A percentile compares a stretch with the other conserved stretches of the same genome.
Evolutionary conservation across 2,888 invertebrate species (phyloP).

Genomic region (Glyphotaelius pellucidus): DNA sequence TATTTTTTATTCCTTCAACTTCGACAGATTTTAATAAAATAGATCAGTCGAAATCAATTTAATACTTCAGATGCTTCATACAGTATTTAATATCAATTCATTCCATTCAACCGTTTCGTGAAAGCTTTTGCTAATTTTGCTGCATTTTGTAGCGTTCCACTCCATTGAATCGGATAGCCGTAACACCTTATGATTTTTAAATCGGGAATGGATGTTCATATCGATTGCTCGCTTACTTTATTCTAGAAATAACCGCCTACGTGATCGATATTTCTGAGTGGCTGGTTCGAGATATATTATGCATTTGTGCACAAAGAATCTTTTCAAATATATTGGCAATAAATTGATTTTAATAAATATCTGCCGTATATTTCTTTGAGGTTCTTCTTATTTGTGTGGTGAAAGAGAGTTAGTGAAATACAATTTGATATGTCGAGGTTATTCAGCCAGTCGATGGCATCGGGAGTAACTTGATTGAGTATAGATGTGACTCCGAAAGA

Average conservation of each 20-base stretch:
- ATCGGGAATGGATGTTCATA: not conserved
- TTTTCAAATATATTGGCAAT: not conserved
- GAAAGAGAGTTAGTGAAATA: too few relatives aligned
- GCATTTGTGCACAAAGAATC: not conserved
- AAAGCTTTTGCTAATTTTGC: not conserved
- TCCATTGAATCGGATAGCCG: not conserved
- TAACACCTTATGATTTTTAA: not conserved
- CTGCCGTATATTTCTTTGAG: too few relatives aligned
- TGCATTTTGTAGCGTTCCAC: not conserved
- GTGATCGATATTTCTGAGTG: not conserved
- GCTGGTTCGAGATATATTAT: too few relatives aligned
- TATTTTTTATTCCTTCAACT: too few relatives aligned
- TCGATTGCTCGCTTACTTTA: not conserved
- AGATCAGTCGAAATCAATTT: not conserved
- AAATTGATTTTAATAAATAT: too few relatives aligned
- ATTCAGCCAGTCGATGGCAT: too few relatives aligned
- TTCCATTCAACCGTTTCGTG: not conserved
- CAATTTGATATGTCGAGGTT: too few relatives aligned
- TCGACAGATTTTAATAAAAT: not conserved
- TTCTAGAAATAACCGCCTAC: not conserved
- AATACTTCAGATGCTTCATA: not conserved
- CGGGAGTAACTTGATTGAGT: too few relatives aligned
- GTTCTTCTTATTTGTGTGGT: too few relatives aligned
- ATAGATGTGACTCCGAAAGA: too few relatives aligned
- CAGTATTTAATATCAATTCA: not conserved